phyloP scores from a whole-genome alignment of 1,140 invertebrate species.

The Popillia japonica region DNA sequence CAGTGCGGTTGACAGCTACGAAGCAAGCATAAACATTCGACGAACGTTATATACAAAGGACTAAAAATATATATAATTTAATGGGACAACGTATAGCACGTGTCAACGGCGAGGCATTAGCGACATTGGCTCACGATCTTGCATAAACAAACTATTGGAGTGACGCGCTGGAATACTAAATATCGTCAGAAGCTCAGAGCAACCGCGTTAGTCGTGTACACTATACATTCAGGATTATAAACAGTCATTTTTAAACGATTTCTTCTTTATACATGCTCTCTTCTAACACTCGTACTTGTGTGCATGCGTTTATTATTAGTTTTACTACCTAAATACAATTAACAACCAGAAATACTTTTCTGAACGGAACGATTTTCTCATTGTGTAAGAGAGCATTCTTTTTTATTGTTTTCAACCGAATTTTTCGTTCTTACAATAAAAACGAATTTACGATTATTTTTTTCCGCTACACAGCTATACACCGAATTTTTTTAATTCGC shows the following conservation, averaged over 20 bases:
- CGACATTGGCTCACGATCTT: conserved; percentile 45
- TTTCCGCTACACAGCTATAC: too few species aligned
- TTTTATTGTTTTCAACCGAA: conserved; percentile 5
- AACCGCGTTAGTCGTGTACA: background rate
- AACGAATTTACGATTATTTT: too few species aligned
- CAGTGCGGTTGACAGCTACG: conserved; percentile 48
- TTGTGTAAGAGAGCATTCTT: conserved; percentile 17
- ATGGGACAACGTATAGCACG: conserved; percentile 46
- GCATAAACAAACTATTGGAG: conserved; percentile 43
- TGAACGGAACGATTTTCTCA: background rate
- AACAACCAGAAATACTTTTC: conserved; percentile 25
- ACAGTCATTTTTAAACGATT: conserved; percentile 35
- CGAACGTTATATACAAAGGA: conserved; percentile 40
- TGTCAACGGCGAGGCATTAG: conserved; percentile 45
- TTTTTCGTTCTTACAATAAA: too few species aligned
- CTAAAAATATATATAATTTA: conserved; percentile 49
- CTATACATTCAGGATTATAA: background rate
- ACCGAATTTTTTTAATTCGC: too few species aligned
- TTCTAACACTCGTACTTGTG: conserved; percentile 2
- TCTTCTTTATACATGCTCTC: background rate
- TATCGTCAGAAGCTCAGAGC: conserved; percentile 32
- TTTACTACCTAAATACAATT: conserved; percentile 33
- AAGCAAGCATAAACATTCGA: conserved; percentile 45
- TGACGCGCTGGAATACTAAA: conserved; percentile 37
- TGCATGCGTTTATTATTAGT: conserved; percentile 28